Percentiles rank a stretch among this genome's conserved stretches.
Evolutionary conservation across 2,888 invertebrate species (phyloP).

Genomic region (Papilio protenor): DNA sequence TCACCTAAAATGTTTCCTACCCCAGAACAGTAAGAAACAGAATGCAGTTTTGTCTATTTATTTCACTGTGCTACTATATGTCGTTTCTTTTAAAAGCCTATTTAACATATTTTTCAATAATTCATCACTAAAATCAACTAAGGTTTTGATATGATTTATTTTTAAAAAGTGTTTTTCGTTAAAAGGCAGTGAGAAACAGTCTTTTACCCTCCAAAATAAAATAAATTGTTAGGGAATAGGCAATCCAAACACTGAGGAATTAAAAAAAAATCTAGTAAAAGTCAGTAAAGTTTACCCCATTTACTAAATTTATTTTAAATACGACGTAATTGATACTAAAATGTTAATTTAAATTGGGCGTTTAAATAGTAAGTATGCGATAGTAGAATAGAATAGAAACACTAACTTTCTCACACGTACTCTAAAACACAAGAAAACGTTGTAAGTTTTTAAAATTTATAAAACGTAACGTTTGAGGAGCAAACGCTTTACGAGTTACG

Average conservation of each 20-base stretch:
- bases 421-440: background rate
- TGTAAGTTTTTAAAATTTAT: background rate
- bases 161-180: background rate
- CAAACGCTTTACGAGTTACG: slow-evolving; percentile 17
- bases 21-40: background rate
- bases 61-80: background rate
- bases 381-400: background rate
- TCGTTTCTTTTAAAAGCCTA: background rate
- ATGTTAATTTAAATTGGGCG: too few relatives aligned
- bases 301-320: background rate
- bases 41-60: slow-evolving; percentile 3
- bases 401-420: background rate
- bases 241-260: background rate
- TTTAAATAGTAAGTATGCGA: too few relatives aligned
- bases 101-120: background rate
- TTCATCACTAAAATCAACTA: background rate
- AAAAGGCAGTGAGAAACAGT: background rate
- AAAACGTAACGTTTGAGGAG: slow-evolving; percentile 24
- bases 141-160: background rate
- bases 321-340: too few relatives aligned
- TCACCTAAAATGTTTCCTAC: background rate
- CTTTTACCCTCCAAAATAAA: background rate
- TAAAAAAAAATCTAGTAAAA: background rate
- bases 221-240: background rate
- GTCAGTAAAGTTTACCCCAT: background rate